phyloP scores from a whole-genome alignment of 1,140 invertebrate species.

The Eueides isabella region DNA sequence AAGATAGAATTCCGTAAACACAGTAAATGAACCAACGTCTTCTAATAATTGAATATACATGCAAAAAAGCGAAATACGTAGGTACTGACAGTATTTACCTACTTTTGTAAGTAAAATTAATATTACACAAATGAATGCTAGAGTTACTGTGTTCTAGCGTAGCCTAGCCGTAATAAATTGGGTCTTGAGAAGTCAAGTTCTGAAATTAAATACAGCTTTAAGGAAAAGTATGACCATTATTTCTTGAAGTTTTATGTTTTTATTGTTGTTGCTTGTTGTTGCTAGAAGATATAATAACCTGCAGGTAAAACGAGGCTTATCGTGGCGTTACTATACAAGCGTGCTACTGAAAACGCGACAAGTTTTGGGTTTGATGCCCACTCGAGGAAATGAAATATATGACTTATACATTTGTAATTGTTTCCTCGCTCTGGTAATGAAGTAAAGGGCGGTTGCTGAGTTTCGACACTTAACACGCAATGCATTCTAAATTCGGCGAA shows the following conservation, averaged over 20 bases:
- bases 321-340: no score
- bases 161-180: slow-evolving; percentile 20
- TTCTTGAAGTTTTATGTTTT: slow-evolving; percentile 25
- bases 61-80: background rate
- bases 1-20: no score
- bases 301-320: no score
- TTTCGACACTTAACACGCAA: no score
- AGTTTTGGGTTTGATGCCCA: no score
- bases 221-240: slow-evolving; percentile 18
- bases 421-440: no score
- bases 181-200: slow-evolving; percentile 22
- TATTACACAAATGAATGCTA: slow-evolving; percentile 19
- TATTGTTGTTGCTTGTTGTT: slow-evolving; percentile 10
- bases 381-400: no score
- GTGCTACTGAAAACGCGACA: no score
- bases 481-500: no score
- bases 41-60: background rate
- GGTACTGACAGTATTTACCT: background rate
- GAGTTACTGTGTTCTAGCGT: slow-evolving; percentile 20
- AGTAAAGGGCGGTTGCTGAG: no score
- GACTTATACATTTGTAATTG: no score
- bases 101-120: slow-evolving; percentile 17
- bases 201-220: slow-evolving; percentile 26
- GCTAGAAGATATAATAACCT: no score
- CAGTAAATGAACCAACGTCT: background rate